These are phyloP conservation scores for Euthynnus affinis DNA, from an alignment of 2,797 vertebrate genomes.

Conservation along the genomic window DNA sequence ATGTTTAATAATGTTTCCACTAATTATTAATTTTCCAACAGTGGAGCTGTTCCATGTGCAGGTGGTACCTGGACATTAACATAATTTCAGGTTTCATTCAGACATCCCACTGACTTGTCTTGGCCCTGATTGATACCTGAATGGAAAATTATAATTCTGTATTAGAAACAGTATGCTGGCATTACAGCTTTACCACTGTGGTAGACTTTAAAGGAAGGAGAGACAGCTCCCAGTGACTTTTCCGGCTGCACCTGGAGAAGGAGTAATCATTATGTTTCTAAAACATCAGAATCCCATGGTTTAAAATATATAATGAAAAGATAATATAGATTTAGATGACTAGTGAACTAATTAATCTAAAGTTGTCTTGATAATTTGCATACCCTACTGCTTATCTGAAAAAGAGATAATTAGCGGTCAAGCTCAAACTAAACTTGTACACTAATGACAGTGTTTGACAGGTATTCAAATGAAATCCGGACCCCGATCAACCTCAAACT, in stretches of 20 bases:
- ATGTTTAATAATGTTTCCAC: background rate
- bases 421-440: too few relatives aligned
- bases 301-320: too few relatives aligned
- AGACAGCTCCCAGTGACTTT: conserved; percentile 23
- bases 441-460: background rate
- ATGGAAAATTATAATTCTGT: conserved; percentile 18
- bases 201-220: conserved; percentile 18
- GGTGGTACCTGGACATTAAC: conserved; percentile 26
- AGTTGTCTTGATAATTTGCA: too few relatives aligned
- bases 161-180: background rate
- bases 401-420: too few relatives aligned
- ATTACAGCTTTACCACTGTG: conserved; percentile 4
- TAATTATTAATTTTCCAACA: conserved; percentile 28
- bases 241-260: conserved; percentile 36
- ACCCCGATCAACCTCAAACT: background rate
- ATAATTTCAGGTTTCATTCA: conserved; percentile 25
- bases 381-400: too few relatives aligned
- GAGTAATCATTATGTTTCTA: background rate
- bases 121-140: conserved; percentile 22
- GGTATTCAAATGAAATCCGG: background rate
- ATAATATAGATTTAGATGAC: too few relatives aligned
- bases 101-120: conserved; percentile 8
- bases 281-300: too few relatives aligned
- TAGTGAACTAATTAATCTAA: too few relatives aligned
- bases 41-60: conserved; percentile 3